phyloP scores from a whole-genome alignment of 2,888 invertebrate species.

The Danaus chrysippus region DNA sequence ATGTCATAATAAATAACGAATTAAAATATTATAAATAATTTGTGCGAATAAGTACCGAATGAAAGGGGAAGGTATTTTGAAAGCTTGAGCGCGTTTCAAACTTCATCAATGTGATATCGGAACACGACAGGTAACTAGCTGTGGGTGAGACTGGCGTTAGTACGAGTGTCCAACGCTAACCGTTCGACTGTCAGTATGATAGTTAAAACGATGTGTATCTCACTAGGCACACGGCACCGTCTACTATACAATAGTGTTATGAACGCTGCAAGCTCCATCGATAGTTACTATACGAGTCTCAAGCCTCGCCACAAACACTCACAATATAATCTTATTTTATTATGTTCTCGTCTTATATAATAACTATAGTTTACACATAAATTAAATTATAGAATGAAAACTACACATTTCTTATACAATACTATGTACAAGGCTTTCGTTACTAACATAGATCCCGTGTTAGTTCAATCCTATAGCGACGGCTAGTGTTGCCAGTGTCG shows the following conservation, averaged over 20 bases:
- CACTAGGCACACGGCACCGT: no score
- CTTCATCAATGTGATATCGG: no score
- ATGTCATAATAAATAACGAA: constrained; percentile 60
- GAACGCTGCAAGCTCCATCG: constrained; percentile 73
- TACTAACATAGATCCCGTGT: constrained; percentile 44
- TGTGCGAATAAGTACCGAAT: constrained; percentile 72
- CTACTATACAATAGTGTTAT: constrained; percentile 41
- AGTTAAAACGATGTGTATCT: no score
- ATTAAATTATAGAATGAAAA: constrained; percentile 76
- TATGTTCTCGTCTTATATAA: constrained; percentile 65
- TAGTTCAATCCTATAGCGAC: constrained; percentile 23
- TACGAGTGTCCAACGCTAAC: constrained; percentile 20
- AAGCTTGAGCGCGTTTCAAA: no score
- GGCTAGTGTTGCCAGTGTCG: background rate
- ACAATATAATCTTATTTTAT: constrained; percentile 47
- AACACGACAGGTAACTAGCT: constrained; percentile 56
- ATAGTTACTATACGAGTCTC: constrained; percentile 52
- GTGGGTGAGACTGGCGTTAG: constrained; percentile 38
- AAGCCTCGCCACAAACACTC: constrained; percentile 51
- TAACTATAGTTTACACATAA: constrained; percentile 75
- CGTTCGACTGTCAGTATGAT: background rate
- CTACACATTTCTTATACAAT: constrained; percentile 71
- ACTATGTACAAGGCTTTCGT: constrained; percentile 75
- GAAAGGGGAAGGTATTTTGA: constrained; percentile 29
- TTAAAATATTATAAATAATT: constrained; percentile 44